Percentiles rank a stretch among this genome's conserved stretches.
These are phyloP conservation scores for Cyphomyrmex costatus DNA, from an alignment of 1,140 invertebrate species.

Conservation along the genomic window DNA sequence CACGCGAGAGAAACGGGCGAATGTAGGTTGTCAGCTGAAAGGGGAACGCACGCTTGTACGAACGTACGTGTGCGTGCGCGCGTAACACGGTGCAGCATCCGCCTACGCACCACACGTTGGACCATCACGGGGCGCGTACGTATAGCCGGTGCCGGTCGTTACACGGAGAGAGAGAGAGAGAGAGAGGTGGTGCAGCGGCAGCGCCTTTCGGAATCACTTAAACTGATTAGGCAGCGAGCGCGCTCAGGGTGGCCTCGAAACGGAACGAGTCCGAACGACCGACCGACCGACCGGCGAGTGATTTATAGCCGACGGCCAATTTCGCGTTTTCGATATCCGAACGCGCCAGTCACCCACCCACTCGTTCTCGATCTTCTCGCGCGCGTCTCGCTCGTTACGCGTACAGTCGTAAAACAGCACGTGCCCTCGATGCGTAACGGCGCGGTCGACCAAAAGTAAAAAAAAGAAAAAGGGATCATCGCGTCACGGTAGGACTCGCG, in stretches of 20 bases:
- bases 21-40: neutral
- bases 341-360: slow-evolving; percentile 41
- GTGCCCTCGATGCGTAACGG: slow-evolving; percentile 57
- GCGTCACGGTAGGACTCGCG: neutral
- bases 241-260: slow-evolving; percentile 67
- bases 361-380: slow-evolving; percentile 56
- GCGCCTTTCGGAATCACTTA: slow-evolving; percentile 80
- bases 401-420: slow-evolving; percentile 71
- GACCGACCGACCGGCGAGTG: slow-evolving; percentile 59
- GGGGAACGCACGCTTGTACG: neutral
- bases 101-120: slow-evolving; percentile 69
- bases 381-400: slow-evolving; percentile 69
- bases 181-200: slow-evolving; percentile 62
- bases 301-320: slow-evolving; percentile 75
- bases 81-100: slow-evolving; percentile 74
- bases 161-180: slow-evolving; percentile 40
- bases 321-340: slow-evolving; percentile 76
- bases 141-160: slow-evolving; percentile 53
- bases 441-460: neutral
- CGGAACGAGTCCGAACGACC: slow-evolving; percentile 40
- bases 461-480: slow-evolving; percentile 1
- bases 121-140: slow-evolving; percentile 61
- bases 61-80: neutral
- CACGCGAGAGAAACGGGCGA: neutral
- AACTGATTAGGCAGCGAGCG: slow-evolving; percentile 79